A percentile compares a stretch with the other conserved stretches of the same genome.
Conservation (phyloP, 2,113 vertebrate genomes). For the Microcebus jonahi region DNA sequence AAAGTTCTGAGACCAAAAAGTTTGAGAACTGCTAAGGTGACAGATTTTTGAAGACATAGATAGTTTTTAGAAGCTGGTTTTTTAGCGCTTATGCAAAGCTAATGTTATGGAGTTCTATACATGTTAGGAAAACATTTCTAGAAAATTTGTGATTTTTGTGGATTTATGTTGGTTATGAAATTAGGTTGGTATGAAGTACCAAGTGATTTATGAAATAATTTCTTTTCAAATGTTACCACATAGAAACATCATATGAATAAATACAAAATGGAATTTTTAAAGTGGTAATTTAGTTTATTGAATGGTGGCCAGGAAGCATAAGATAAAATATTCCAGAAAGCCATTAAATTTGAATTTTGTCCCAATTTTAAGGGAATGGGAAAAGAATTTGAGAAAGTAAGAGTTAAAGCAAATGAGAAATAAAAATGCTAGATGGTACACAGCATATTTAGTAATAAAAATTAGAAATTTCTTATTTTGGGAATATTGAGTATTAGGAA, state of each 20-base stretch:
- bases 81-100: conserved; percentile 16
- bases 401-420: conserved; percentile 13
- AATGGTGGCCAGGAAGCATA: background rate
- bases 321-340: background rate
- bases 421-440: background rate
- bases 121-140: conserved; percentile 13
- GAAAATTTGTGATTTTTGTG: conserved; percentile 43
- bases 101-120: background rate
- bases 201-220: conserved; percentile 18
- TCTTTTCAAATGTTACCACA: background rate
- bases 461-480: conserved; percentile 11
- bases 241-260: conserved; percentile 33
- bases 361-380: background rate
- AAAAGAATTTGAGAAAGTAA: conserved; percentile 22
- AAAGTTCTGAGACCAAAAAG: background rate
- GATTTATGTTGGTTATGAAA: conserved; percentile 47
- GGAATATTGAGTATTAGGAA: background rate
- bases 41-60: conserved; percentile 1
- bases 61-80: conserved; percentile 33
- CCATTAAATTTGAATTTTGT: conserved; percentile 38
- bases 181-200: background rate
- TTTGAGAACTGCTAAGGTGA: conserved; percentile 10
- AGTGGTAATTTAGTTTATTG: conserved; percentile 27
- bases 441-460: conserved; percentile 14
- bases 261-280: conserved; percentile 39